Conservation (phyloP, 2,113 vertebrate genomes). For the Dicerorhinus sumatrensis region DNA sequence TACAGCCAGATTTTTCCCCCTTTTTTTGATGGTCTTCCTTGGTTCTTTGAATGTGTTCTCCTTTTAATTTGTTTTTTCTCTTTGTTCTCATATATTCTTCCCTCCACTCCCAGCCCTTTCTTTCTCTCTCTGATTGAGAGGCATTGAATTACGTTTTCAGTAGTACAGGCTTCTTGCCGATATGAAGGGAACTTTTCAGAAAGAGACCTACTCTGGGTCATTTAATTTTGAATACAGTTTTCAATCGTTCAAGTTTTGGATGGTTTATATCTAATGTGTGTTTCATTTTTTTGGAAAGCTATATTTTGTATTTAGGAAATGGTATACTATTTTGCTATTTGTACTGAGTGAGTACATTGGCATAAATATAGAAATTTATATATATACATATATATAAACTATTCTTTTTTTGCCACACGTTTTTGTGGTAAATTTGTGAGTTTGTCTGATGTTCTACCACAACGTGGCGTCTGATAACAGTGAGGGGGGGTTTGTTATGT, state of each 20-base stretch:
- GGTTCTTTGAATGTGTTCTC: constrained; percentile 65
- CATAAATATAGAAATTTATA: constrained; percentile 92
- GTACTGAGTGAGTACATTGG: constrained; percentile 93
- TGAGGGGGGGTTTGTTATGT: constrained; percentile 91
- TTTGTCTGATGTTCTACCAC: constrained; percentile 92
- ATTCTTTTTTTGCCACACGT: constrained; percentile 92
- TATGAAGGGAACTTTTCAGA: constrained; percentile 93
- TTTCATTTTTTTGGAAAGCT: constrained; percentile 94
- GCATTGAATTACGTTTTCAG: constrained; percentile 91
- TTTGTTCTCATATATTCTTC: constrained; percentile 71
- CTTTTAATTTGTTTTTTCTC: constrained; percentile 70
- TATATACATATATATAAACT: constrained; percentile 91
- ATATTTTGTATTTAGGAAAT: constrained; percentile 94
- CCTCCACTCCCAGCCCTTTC: constrained; percentile 64
- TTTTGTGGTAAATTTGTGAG: constrained; percentile 92
- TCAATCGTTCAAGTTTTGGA: constrained; percentile 93
- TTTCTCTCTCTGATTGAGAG: constrained; percentile 89
- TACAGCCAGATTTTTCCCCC: constrained; percentile 49
- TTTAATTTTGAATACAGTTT: constrained; percentile 93
- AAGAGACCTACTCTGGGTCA: constrained; percentile 91
- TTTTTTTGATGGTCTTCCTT: constrained; percentile 67
- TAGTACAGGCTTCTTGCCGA: constrained; percentile 92
- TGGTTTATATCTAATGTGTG: constrained; percentile 94
- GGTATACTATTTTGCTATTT: constrained; percentile 93
- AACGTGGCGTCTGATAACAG: constrained; percentile 91